Percentiles rank a stretch among this genome's conserved stretches.
phyloP scores from a whole-genome alignment of 2,113 vertebrate species.

The Pangasianodon gigas region DNA sequence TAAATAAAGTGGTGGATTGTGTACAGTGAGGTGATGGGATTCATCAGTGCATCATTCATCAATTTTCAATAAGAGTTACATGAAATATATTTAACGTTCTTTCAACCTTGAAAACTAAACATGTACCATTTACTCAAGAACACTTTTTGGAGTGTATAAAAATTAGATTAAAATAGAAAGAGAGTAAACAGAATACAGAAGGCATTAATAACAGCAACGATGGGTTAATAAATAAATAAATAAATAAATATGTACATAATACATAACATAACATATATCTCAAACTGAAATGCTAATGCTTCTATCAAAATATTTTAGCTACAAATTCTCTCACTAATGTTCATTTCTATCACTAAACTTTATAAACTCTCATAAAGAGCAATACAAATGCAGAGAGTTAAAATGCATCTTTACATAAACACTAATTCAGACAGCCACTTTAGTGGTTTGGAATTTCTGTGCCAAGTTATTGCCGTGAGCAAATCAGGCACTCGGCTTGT shows the following conservation, averaged over 20 bases:
- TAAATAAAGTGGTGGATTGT: neutral
- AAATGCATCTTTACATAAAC: neutral
- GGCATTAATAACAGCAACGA: neutral
- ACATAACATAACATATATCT: neutral
- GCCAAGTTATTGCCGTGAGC: neutral
- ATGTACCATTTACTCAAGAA: neutral
- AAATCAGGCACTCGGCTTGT: neutral
- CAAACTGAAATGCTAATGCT: neutral
- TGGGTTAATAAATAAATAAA: neutral
- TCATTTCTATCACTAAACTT: neutral
- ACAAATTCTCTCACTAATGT: neutral
- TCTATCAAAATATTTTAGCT: neutral
- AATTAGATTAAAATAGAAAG: neutral
- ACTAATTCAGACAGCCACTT: neutral
- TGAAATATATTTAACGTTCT: slow-evolving; percentile 24
- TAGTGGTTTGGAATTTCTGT: too few relatives aligned
- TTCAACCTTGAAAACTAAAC: neutral
- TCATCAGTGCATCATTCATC: neutral
- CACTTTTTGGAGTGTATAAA: neutral
- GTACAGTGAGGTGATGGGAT: slow-evolving; percentile 2
- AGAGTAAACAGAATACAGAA: neutral
- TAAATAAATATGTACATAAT: neutral
- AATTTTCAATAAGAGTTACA: neutral
- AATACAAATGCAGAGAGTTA: neutral
- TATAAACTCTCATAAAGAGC: neutral